A percentile compares a stretch with the other conserved stretches of the same genome.
Evolutionary conservation across 2,113 vertebrate species (phyloP).

Genomic region (Etia nguti): DNA sequence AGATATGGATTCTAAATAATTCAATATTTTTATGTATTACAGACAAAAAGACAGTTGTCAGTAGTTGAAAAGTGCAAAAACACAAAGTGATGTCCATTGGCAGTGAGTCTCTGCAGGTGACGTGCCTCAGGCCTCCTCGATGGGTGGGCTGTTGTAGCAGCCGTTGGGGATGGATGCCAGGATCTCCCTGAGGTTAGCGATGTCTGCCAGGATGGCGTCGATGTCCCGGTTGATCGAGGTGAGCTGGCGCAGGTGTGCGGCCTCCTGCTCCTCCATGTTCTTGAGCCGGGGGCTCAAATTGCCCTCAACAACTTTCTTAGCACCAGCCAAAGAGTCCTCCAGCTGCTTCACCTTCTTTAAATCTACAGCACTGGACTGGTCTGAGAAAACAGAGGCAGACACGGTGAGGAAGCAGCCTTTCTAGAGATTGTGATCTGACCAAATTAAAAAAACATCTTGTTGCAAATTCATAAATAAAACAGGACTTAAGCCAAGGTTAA

Average conservation of each 20-base stretch:
- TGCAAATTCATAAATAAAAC: background rate
- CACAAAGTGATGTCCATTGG: background rate
- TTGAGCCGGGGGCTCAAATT: constrained; percentile 70
- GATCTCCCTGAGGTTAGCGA: constrained; percentile 87
- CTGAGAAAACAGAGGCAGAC: constrained; percentile 47
- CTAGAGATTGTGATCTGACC: background rate
- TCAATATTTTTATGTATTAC: background rate
- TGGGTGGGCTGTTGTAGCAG: constrained; percentile 82
- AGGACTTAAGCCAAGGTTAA: background rate
- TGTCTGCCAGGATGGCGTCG: constrained; percentile 75
- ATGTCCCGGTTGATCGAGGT: constrained; percentile 72
- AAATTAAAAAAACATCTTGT: accelerated
- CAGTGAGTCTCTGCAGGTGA: background rate
- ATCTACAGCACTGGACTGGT: constrained; percentile 65
- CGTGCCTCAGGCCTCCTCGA: constrained; percentile 77
- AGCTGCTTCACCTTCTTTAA: constrained; percentile 63
- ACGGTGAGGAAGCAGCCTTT: background rate
- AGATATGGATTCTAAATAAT: background rate
- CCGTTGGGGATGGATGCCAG: constrained; percentile 71
- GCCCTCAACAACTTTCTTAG: constrained; percentile 58
- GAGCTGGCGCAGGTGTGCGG: constrained; percentile 59
- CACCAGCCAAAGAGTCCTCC: constrained; percentile 34
- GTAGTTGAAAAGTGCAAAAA: background rate
- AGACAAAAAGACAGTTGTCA: background rate
- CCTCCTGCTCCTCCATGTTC: constrained; percentile 71